Evolutionary conservation across 2,113 vertebrate species (phyloP).

Genomic region (Macrotus californicus): DNA sequence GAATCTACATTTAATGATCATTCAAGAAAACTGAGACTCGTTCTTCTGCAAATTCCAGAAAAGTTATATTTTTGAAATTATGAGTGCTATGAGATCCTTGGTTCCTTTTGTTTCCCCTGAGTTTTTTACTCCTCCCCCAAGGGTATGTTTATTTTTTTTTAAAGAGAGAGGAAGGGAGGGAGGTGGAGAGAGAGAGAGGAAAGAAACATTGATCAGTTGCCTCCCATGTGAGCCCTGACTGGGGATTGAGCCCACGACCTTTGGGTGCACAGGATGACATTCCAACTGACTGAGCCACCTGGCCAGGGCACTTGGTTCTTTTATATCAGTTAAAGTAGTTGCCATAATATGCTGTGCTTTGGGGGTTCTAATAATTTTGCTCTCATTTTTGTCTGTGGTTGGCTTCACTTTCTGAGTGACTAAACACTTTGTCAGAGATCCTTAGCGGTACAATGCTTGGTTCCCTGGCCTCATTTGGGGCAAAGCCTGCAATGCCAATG

Average conservation of each 20-base stretch:
- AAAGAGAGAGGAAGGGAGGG: no score
- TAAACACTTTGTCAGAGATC: neutral
- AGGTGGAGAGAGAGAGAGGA: no score
- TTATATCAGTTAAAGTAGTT: neutral
- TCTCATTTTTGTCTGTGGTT: neutral
- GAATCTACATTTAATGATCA: neutral
- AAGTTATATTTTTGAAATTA: neutral
- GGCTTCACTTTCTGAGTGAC: neutral
- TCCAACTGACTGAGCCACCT: no score
- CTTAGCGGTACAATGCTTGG: neutral
- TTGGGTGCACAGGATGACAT: no score
- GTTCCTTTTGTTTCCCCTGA: neutral
- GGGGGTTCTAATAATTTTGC: neutral
- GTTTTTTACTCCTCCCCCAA: no score
- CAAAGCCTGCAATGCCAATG: neutral
- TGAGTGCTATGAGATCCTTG: neutral
- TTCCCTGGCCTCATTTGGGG: neutral
- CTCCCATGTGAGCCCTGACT: no score
- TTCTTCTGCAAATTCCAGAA: slow-evolving; percentile 28
- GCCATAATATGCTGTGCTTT: neutral
- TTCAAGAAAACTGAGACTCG: neutral
- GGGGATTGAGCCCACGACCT: no score
- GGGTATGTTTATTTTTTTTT: no score
- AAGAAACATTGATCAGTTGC: no score
- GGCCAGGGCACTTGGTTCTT: neutral